These are phyloP conservation scores for Microtus richardsoni DNA, from an alignment of 2,113 vertebrate genomes.

Conservation along the genomic window DNA sequence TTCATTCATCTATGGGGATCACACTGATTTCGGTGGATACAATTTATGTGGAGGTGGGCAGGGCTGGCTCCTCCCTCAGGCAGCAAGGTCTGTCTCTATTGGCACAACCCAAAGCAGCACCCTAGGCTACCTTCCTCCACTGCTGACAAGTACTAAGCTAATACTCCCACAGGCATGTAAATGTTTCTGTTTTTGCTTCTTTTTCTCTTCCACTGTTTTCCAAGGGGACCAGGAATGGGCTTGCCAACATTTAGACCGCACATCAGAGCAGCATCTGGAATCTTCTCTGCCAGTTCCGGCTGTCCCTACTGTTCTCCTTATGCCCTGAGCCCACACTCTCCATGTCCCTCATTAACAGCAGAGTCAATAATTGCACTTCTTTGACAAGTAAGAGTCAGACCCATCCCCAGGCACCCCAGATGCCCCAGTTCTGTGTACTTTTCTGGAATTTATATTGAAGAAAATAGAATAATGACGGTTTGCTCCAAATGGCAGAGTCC, in stretches of 20 bases:
- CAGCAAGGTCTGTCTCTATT: not conserved
- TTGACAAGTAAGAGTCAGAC: slow-evolving; percentile 56
- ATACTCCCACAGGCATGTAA: not conserved
- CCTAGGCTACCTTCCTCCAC: not conserved
- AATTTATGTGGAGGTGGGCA: not conserved
- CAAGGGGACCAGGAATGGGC: not conserved
- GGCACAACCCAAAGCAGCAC: not conserved
- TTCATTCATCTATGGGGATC: not conserved
- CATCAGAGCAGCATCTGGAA: not conserved
- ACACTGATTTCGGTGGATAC: not conserved
- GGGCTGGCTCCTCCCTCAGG: not conserved
- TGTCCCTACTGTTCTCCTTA: slow-evolving; percentile 34
- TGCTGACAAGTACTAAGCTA: not conserved
- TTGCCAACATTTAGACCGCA: not conserved
- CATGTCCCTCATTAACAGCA: slow-evolving; percentile 73
- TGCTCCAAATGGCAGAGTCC: slow-evolving; percentile 34
- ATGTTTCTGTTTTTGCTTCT: not conserved
- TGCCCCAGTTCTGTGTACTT: slow-evolving; percentile 57
- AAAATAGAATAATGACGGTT: slow-evolving; percentile 45
- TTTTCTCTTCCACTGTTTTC: not conserved
- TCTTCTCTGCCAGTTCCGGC: not conserved
- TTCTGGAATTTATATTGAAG: slow-evolving; percentile 64
- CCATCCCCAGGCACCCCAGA: slow-evolving; percentile 65
- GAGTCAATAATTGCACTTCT: slow-evolving; percentile 79
- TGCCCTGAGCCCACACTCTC: slow-evolving; percentile 52